phyloP scores from a whole-genome alignment of 2,888 invertebrate genomes.

The Dyspetes luteomarginatus region DNA sequence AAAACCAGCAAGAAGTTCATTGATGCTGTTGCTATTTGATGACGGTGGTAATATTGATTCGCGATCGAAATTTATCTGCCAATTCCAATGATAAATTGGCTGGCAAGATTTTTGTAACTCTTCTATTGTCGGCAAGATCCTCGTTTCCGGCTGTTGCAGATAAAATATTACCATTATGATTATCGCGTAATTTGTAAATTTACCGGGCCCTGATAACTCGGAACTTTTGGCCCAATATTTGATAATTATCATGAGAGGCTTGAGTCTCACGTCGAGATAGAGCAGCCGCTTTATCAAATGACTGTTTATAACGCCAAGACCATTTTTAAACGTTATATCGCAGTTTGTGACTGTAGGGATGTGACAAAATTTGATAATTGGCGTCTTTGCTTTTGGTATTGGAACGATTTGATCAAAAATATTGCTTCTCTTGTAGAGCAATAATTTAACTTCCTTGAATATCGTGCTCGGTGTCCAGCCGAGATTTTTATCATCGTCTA shows the following conservation, averaged over 20 bases:
- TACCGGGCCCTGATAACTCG: conserved; percentile 85
- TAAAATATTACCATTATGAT: conserved; percentile 88
- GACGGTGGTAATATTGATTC: conserved; percentile 74
- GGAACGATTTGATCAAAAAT: conserved; percentile 86
- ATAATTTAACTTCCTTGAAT: conserved; percentile 81
- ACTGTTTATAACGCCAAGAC: conserved; percentile 89
- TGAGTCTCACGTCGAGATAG: conserved; percentile 85
- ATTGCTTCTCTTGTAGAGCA: conserved; percentile 81
- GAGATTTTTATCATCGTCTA: too few species aligned
- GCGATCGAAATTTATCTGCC: conserved; percentile 86
- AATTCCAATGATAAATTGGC: conserved; percentile 83
- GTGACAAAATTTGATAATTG: conserved; percentile 91
- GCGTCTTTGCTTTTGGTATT: conserved; percentile 90
- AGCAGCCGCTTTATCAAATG: conserved; percentile 87
- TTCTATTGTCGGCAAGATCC: conserved; percentile 85
- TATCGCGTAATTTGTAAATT: conserved; percentile 89
- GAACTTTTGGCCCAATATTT: conserved; percentile 90
- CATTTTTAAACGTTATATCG: conserved; percentile 90
- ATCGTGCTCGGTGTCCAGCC: conserved; percentile 68
- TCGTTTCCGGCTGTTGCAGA: conserved; percentile 86
- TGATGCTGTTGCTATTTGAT: conserved; percentile 80
- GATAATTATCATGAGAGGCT: conserved; percentile 86
- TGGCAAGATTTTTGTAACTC: conserved; percentile 83
- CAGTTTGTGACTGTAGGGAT: conserved; percentile 86
- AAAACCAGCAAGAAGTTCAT: conserved; percentile 87